These are phyloP conservation scores for Arctopsyche grandis DNA, from an alignment of 1,140 invertebrate genomes.

Conservation along the genomic window DNA sequence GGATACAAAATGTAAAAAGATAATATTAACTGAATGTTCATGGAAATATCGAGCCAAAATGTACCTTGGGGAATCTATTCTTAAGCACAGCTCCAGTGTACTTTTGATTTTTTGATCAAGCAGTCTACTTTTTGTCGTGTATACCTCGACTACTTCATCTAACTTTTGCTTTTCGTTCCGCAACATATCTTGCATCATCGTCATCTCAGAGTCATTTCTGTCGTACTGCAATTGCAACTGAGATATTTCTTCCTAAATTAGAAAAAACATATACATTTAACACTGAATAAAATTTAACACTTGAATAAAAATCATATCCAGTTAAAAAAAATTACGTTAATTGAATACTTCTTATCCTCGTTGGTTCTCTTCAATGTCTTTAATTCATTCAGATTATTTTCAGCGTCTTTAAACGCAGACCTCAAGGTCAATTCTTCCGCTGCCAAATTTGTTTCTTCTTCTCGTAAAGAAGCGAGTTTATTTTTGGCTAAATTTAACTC, in stretches of 20 bases:
- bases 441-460: constrained; percentile 51
- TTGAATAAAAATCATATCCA: constrained; percentile 5
- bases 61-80: constrained; percentile 63
- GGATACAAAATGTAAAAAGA: not conserved
- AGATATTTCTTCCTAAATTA: constrained; percentile 58
- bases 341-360: constrained; percentile 15
- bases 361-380: constrained; percentile 29
- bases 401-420: constrained; percentile 32
- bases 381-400: constrained; percentile 20
- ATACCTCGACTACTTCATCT: constrained; percentile 56
- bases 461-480: constrained; percentile 56
- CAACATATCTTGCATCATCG: constrained; percentile 53
- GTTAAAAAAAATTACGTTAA: constrained; percentile 40
- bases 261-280: constrained; percentile 25
- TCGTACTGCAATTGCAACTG: constrained; percentile 59
- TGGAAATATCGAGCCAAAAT: not conserved
- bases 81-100: constrained; percentile 59
- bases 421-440: constrained; percentile 37
- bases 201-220: constrained; percentile 56
- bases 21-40: not conserved
- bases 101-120: constrained; percentile 56
- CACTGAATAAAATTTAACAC: not conserved
- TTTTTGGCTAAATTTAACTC: constrained; percentile 63
- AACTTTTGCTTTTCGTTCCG: constrained; percentile 58
- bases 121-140: constrained; percentile 58